Evolutionary conservation across 2,797 vertebrate species (phyloP), one percentile per base, ranked within the genome.

Genomic region (Megaceryle alcyon): DNA sequence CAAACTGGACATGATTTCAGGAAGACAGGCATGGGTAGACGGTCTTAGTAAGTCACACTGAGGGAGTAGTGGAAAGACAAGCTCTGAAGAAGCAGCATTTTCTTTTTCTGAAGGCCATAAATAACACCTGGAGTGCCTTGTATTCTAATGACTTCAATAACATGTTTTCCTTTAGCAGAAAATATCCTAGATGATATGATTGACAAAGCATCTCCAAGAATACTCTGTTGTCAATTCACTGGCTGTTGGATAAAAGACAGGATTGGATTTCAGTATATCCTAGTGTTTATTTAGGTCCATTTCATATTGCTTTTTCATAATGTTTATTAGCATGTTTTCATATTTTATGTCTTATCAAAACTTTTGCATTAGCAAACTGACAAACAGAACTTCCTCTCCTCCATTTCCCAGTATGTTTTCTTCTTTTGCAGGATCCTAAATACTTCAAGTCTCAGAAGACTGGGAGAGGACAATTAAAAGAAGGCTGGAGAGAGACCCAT

Each of bases 371-470:
- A 64, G 53, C 43, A 76, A 49, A 29, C n/a, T 92, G 66, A 53
- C 44, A 73, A 88, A 49, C 43, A 70, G 5, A 1, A 46, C 37
- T 84, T 87, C 35, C 28, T 59, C 43, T 51, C 43, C 59, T 85
- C 46, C 51, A 43, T 83, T 94, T 91, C 69, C 70, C 64, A 86
- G 20, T 7, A 7, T 37, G 7, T 90, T 92, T 92, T 57, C 76
- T 81, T 79, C 17, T 87, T 96, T 90, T 94, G 54, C 96, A 99
- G 99, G 99, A 99, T 97, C 98, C 99, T 95, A 98, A 99, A 84
- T 98, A 99, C 90, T 99, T 99, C 98, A 99, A 98, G 97, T 99
- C 99, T 5, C 98, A 99, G 95, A 99, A 99, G 98, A 99, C 99
- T 4, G 98, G 98, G 1, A 98, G 99, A 59, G 99, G 99, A 26